These are phyloP conservation scores for Brachionus angularis DNA, from an alignment of 1,140 invertebrate genomes.

Conservation along the genomic window DNA sequence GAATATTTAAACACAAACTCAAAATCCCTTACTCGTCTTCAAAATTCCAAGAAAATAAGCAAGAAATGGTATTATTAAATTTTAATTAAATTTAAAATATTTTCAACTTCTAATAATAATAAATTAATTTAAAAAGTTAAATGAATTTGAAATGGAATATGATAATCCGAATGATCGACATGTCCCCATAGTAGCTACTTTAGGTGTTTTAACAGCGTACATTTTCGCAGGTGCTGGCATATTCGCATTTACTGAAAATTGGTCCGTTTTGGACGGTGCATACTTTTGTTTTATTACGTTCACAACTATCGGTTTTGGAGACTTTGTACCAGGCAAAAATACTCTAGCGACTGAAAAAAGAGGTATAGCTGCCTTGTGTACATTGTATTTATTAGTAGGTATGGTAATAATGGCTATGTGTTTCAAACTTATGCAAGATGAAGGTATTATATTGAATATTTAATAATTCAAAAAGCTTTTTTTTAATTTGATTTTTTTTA, in stretches of 20 bases:
- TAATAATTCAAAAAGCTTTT: neutral
- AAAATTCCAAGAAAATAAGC: constrained; percentile 42
- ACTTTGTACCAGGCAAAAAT: constrained; percentile 57
- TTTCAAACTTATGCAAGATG: constrained; percentile 45
- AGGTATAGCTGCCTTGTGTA: constrained; percentile 32
- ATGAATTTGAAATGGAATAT: constrained; percentile 43
- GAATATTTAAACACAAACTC: constrained; percentile 32
- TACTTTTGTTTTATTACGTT: constrained; percentile 66
- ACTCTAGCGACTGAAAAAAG: constrained; percentile 19
- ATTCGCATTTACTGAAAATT: constrained; percentile 46
- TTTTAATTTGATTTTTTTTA: neutral
- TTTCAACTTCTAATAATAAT: neutral
- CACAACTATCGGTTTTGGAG: constrained; percentile 50
- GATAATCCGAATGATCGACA: constrained; percentile 42
- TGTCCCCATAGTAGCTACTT: constrained; percentile 79
- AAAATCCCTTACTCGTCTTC: constrained; percentile 36
- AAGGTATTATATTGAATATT: constrained; percentile 31
- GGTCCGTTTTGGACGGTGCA: constrained; percentile 45
- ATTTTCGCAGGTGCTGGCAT: constrained; percentile 45
- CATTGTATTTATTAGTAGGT: constrained; percentile 44
- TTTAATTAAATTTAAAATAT: neutral
- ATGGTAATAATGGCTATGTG: constrained; percentile 46
- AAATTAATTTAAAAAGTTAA: neutral
- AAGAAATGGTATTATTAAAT: constrained; percentile 35
- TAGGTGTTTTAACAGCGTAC: constrained; percentile 52